Evolutionary conservation across 2,888 invertebrate genomes (phyloP), one percentile per base, ranked within the genome.

Genomic region (Lypha dubia): DNA sequence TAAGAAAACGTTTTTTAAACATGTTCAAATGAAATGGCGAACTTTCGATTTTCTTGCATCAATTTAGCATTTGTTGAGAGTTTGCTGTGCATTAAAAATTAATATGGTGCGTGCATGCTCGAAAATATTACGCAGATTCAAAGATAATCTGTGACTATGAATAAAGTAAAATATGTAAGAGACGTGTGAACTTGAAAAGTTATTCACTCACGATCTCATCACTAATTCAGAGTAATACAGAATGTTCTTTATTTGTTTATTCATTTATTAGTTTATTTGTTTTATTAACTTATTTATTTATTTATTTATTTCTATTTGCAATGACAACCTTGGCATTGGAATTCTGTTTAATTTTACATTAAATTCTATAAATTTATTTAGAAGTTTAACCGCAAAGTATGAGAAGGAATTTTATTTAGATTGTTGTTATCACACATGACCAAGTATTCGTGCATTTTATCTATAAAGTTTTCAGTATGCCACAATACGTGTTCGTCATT

Each of bases 331-430:
- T 79, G 70, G 70, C 70, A 70, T 60, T 79, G 70, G 24, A 79
- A 75, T 76, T 83, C 41, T 65, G 65, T 63, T 60, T 63, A 68
- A 13, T 70, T 24, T 68, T 44, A n/a, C 51, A 46, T 46, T 17
- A 44, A 24, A 22, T 53, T 68, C 28, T 67, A 17, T 24, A 51
- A 56, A 32, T 41, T 1, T 24, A 41, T 46, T 24, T 46, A 70
- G n/a, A 62, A 63, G 53, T 28, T 44, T 20, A 83, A 75, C 83
- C 79, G 35, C 83, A 83, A 79, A 74, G 79, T 35, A 71, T 79
- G 60, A 71, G 60, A 67, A 56, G 24, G 32, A 44, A 58, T 76
- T n/a, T 65, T 46, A 79, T 79, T 51, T 38, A 15, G 58, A 60
- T 68, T 67, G 35, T 38, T 44, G 11, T 70, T 17, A 22, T 53